phyloP scores from a whole-genome alignment of 2,888 invertebrate genomes.

The Philhelius pedissequus region DNA sequence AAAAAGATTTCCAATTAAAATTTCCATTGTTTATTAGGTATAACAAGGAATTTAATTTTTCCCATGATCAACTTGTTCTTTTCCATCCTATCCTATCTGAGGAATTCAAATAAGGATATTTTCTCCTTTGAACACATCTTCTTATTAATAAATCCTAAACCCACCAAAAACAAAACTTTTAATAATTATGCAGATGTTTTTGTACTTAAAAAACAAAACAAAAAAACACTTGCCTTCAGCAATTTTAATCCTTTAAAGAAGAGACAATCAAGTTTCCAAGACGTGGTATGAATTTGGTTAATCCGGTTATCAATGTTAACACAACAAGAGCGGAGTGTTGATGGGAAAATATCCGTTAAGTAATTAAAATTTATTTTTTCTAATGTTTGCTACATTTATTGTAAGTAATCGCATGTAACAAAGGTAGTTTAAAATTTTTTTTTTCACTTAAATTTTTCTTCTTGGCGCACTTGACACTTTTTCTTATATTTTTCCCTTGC shows the following conservation, averaged over 20 bases:
- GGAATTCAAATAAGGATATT: not conserved
- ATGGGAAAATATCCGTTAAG: not conserved
- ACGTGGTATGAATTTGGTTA: not conserved
- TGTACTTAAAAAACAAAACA: not conserved
- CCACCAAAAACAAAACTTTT: not conserved
- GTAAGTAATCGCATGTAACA: too few species aligned
- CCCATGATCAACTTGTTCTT: not conserved
- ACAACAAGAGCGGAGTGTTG: not conserved
- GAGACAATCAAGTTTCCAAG: not conserved
- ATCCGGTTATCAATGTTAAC: not conserved
- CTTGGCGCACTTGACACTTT: slow-evolving; percentile 13
- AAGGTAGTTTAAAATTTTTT: slow-evolving; percentile 3
- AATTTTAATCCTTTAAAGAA: not conserved
- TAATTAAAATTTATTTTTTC: not conserved
- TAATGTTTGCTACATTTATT: not conserved
- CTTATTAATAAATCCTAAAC: not conserved
- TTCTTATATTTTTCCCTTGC: not conserved
- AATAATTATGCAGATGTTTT: too few species aligned
- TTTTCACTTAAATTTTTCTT: not conserved
- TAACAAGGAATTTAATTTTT: not conserved
- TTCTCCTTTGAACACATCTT: not conserved
- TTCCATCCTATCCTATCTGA: not conserved
- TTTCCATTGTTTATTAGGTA: not conserved
- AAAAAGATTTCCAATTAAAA: not conserved
- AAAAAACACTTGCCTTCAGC: not conserved